These are phyloP conservation scores for Virgularia gustaviana DNA, from an alignment of 92 coral and sea anemone genomes.

Conservation along the genomic window DNA sequence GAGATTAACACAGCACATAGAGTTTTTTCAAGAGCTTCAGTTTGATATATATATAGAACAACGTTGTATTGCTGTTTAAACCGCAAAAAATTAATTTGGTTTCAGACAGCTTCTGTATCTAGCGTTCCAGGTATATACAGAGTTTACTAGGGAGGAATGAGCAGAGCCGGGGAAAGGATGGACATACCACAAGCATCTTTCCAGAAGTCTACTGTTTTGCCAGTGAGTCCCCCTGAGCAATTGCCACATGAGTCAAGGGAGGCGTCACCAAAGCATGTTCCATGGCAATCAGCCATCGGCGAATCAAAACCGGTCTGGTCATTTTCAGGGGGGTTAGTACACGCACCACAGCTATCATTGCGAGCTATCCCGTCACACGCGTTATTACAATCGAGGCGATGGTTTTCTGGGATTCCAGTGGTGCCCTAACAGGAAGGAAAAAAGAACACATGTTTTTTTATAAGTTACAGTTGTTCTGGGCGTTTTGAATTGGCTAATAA, in stretches of 20 bases:
- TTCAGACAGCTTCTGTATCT: no score
- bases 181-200: slow-evolving; percentile 69
- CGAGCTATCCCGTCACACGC: slow-evolving; percentile 37
- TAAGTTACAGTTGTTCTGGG: no score
- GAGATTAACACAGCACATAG: no score
- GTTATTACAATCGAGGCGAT: slow-evolving; percentile 32
- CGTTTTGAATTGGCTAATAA: no score
- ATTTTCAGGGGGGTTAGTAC: neutral
- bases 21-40: no score
- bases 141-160: no score
- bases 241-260: slow-evolving; percentile 31
- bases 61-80: no score
- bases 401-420: slow-evolving; percentile 18
- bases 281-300: slow-evolving; percentile 53
- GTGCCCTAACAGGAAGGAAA: slow-evolving; percentile 20
- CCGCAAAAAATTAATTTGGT: no score
- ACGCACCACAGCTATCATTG: slow-evolving; percentile 31
- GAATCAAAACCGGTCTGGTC: slow-evolving; percentile 2
- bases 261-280: slow-evolving; percentile 53
- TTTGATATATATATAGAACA: no score
- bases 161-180: no score
- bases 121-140: no score
- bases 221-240: slow-evolving; percentile 66
- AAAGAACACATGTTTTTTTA: neutral
- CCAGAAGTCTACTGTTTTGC: slow-evolving; percentile 32